Percentiles rank a stretch among this genome's conserved stretches.
These are phyloP conservation scores for Rissa tridactyla DNA, from an alignment of 2,113 vertebrate genomes.

Conservation along the genomic window DNA sequence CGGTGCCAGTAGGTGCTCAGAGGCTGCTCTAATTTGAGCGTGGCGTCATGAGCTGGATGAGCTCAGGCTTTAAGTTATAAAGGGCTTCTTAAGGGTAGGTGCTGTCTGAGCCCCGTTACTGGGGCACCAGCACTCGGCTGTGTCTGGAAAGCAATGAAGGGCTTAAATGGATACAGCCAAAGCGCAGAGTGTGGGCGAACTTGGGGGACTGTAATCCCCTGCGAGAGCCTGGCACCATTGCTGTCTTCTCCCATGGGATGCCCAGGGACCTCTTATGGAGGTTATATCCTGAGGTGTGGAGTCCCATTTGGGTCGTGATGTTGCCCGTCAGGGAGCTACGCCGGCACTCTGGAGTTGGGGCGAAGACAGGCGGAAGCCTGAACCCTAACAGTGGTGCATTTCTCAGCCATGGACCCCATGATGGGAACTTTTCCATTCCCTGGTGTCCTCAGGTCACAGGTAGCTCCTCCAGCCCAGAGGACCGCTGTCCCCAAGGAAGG, in stretches of 20 bases:
- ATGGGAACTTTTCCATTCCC: rapidly evolving
- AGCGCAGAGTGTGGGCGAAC: rapidly evolving
- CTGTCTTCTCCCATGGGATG: neutral
- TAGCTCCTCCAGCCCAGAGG: neutral
- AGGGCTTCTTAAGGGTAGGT: neutral
- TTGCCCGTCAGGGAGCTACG: rapidly evolving
- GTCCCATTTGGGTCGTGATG: rapidly evolving
- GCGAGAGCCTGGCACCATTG: rapidly evolving
- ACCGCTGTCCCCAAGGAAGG: no score
- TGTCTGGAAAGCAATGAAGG: neutral
- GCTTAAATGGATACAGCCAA: neutral
- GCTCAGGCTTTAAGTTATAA: neutral
- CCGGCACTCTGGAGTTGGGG: neutral
- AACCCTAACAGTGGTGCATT: rapidly evolving
- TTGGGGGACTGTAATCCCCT: rapidly evolving
- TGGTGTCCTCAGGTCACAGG: neutral
- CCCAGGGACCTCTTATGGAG: rapidly evolving
- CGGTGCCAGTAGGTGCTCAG: rapidly evolving
- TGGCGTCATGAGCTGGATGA: neutral
- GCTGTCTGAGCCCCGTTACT: rapidly evolving
- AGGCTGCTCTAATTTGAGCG: neutral
- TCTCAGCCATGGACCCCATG: neutral
- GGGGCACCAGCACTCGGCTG: neutral
- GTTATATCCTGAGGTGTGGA: neutral
- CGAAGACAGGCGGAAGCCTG: neutral